Conservation (phyloP, 2,797 vertebrate species). For the Mareca penelope region DNA sequence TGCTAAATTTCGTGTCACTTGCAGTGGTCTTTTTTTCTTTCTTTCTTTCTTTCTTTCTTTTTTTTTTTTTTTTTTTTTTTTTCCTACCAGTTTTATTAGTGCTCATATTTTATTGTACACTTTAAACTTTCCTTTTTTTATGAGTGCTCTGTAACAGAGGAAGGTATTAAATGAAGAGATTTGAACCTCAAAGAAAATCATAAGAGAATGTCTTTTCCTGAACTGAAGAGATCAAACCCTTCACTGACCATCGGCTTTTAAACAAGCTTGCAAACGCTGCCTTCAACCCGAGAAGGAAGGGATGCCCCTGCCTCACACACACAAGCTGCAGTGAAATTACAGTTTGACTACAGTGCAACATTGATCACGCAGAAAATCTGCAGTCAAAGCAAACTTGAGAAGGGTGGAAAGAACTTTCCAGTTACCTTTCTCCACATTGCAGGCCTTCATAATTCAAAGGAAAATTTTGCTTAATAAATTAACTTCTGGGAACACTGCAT, state of each 20-base stretch:
- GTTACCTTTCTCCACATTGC: constrained; percentile 20
- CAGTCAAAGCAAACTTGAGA: constrained; percentile 56
- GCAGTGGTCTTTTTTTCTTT: constrained; percentile 61
- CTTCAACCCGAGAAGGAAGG: not conserved
- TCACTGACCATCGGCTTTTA: constrained; percentile 27
- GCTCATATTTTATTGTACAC: constrained; percentile 78
- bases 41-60: constrained; percentile 68
- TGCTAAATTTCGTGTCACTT: constrained; percentile 80
- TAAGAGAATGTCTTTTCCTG: constrained; percentile 57
- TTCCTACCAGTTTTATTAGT: constrained; percentile 77
- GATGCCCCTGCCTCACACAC: not conserved
- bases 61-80: constrained; percentile 61
- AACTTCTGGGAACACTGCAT: constrained; percentile 34
- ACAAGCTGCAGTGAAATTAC: not conserved
- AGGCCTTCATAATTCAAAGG: constrained; percentile 56
- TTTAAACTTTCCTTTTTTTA: constrained; percentile 76
- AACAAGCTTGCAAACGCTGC: constrained; percentile 4
- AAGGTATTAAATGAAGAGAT: constrained; percentile 77
- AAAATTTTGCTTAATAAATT: constrained; percentile 62
- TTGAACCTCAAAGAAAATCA: constrained; percentile 71
- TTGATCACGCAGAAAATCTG: constrained; percentile 22
- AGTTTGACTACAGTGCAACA: not conserved
- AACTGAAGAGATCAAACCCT: constrained; percentile 54
- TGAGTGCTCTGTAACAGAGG: constrained; percentile 69
- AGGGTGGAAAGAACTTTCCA: constrained; percentile 38